Conservation (phyloP, 2,888 invertebrate species). For the Perdita meconis region DNA sequence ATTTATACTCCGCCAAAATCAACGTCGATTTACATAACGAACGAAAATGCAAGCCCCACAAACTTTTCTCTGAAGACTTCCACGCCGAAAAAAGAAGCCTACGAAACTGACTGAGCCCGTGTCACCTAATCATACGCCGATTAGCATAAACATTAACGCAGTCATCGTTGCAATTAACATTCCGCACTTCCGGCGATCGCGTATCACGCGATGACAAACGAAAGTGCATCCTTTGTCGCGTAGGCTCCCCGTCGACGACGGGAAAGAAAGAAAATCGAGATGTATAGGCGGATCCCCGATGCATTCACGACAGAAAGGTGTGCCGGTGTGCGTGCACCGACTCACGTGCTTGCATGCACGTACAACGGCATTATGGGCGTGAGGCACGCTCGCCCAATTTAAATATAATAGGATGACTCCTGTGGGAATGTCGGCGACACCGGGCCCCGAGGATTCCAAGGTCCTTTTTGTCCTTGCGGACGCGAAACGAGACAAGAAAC, state of each 20-base stretch:
- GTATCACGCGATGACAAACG: conserved; percentile 51
- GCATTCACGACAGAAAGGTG: conserved; percentile 1
- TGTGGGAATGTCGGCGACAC: conserved; percentile 72
- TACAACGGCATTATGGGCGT: conserved; percentile 35
- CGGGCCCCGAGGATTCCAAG: conserved; percentile 65
- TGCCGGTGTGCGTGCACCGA: conserved; percentile 6
- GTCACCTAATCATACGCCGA: conserved; percentile 23
- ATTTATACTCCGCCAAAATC: no score
- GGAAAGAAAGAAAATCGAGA: conserved; percentile 22
- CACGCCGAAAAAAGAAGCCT: no score
- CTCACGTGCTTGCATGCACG: conserved; percentile 28
- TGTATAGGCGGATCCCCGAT: conserved; percentile 15
- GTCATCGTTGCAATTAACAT: conserved; percentile 16
- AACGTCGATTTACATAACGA: background rate
- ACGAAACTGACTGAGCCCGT: conserved; percentile 6
- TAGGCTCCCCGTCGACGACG: background rate
- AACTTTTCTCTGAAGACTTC: conserved; percentile 1
- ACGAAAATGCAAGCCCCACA: background rate
- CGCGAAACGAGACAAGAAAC: conserved; percentile 1
- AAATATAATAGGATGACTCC: conserved; percentile 78
- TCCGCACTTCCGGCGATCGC: conserved; percentile 55
- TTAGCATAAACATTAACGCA: conserved; percentile 43
- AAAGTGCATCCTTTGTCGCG: conserved; percentile 43
- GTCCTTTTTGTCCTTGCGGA: conserved; percentile 66
- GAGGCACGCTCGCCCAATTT: conserved; percentile 68